Base-by-base conservation (phyloP, 1,140 invertebrate species). In the Trichogramma pretiosum region DNA sequence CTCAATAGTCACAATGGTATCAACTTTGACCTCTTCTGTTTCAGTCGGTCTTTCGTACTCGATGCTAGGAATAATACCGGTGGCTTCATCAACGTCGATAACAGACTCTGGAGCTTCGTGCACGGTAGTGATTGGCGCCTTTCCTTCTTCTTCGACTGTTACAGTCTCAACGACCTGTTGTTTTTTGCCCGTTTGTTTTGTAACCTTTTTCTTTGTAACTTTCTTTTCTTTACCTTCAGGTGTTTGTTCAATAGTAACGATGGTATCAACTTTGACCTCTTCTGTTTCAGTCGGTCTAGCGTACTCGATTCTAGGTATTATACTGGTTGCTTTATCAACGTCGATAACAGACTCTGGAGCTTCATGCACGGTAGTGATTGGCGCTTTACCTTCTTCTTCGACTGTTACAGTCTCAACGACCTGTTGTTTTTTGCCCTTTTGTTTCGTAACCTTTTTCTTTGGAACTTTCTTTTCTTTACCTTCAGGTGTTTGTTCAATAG, bases 111-210 rank as follows among this genome's bases (percentile, higher is more conserved):
- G 55, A 7, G 50, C 3, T 33, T 33, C 37, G 1, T 10, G 33
- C 34, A 53, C 39, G 11, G 13, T 46, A 23, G 48, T 54, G 1
- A 52, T 14, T 5, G 46, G 47, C 17, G 47, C 43, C 48, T 53
- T 58, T 55, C 53, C 58, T 40, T 57, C 52, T 46, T 64, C 59
- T 21, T 62, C 57, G 22, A 74, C 56, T 18, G 72, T 73, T 10
- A 67, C 63, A 30, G 70, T 70, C 61, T 75, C 69, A 5, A 69
- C 74, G 1, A 68, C 62, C 55, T 74, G 65, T 55, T 58, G 60
- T 19, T 56, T 55, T 1, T 53, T 45, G 16, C 57, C 62, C 14
- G 57, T 67, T 26, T 59, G 57, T 44, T 59, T 66, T 0, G 56
- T 59, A 7, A 56, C 53, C 37, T 63, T 70, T 35, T 60, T 69